Evolutionary conservation across 2,797 vertebrate genomes (phyloP).

Genomic region (Syndactyla subalaris): DNA sequence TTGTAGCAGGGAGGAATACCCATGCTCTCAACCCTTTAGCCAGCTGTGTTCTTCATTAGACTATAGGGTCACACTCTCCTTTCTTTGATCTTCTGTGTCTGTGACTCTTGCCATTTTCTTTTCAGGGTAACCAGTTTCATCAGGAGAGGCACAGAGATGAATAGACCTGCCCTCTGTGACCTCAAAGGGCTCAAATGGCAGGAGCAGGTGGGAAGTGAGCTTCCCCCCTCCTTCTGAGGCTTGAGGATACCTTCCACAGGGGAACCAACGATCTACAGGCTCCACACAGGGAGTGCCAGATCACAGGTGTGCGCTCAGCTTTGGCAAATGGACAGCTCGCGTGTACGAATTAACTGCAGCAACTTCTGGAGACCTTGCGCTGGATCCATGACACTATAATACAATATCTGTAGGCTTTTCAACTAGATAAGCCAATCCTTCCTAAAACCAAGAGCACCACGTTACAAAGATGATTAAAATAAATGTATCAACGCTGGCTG

Average conservation of each 20-base stretch:
- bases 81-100: background rate
- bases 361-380: fast-evolving
- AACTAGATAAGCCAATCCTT: background rate
- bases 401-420: background rate
- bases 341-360: background rate
- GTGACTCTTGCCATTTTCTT: background rate
- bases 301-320: background rate
- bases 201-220: background rate
- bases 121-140: background rate
- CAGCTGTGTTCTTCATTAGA: background rate
- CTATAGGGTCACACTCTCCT: background rate
- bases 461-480: background rate
- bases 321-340: fast-evolving
- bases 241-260: background rate
- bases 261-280: background rate
- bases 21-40: background rate
- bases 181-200: background rate
- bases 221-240: background rate
- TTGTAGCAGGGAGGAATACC: background rate
- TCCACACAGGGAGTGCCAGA: background rate
- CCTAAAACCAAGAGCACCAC: background rate
- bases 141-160: background rate
- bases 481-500: background rate
- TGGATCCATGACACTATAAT: background rate
- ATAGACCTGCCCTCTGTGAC: background rate